Conservation (phyloP, 2,888 invertebrate species). For the Drosophila tripunctata region DNA sequence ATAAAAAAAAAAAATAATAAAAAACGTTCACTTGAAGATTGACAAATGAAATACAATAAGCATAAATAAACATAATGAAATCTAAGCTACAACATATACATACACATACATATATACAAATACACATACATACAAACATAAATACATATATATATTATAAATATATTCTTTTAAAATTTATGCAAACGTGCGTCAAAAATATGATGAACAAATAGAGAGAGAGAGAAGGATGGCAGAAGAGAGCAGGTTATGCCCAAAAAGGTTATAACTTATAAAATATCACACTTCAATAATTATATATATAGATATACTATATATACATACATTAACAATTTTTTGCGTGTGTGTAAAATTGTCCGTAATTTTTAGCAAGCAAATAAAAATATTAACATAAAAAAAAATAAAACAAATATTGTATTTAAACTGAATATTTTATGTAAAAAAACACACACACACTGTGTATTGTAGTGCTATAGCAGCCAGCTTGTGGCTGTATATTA, state of each 20-base stretch:
- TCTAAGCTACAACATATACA: constrained; percentile 41
- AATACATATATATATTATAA: constrained; percentile 58
- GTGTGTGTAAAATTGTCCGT: constrained; percentile 82
- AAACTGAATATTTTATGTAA: constrained; percentile 69
- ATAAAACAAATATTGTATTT: constrained; percentile 44
- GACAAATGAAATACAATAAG: constrained; percentile 52
- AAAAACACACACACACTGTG: constrained; percentile 31
- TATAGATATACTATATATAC: constrained; percentile 36
- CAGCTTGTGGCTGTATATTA: constrained; percentile 26
- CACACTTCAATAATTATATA: constrained; percentile 75
- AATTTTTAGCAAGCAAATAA: constrained; percentile 75
- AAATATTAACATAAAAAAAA: constrained; percentile 26
- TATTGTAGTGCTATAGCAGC: constrained; percentile 30
- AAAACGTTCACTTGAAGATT: constrained; percentile 22
- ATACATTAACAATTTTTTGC: constrained; percentile 55
- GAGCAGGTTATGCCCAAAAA: constrained; percentile 5
- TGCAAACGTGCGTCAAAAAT: constrained; percentile 49
- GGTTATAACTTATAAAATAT: constrained; percentile 58
- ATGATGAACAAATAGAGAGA: constrained; percentile 7
- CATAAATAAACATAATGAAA: constrained; percentile 51
- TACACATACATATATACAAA: constrained; percentile 31
- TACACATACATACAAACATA: constrained; percentile 6
- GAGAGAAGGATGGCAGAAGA: neutral
- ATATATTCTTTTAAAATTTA: constrained; percentile 82
- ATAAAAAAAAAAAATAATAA: constrained; percentile 11